phyloP scores from a whole-genome alignment of 53 echinoderm and acorn worm species.

The Holothuria scabra region DNA sequence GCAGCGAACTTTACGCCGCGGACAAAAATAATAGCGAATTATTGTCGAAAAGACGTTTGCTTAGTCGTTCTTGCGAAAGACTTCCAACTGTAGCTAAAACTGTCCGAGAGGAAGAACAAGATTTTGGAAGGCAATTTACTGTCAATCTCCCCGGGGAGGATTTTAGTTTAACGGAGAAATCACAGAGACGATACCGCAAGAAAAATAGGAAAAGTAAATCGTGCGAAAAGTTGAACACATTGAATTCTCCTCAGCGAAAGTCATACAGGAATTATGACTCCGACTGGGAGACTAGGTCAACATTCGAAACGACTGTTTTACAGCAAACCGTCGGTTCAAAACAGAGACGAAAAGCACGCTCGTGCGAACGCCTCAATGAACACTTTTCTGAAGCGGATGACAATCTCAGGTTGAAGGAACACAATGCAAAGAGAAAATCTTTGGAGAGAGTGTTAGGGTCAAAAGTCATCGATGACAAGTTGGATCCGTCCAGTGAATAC shows the following conservation, averaged over 20 bases:
- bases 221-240: slow-evolving; percentile 26
- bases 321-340: slow-evolving; percentile 4
- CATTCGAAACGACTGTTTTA: slow-evolving; percentile 24
- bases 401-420: slow-evolving; percentile 7
- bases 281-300: slow-evolving; percentile 31
- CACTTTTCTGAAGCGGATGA: neutral
- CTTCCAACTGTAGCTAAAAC: neutral
- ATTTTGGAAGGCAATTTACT: slow-evolving; percentile 29
- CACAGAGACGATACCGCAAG: slow-evolving; percentile 36
- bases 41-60: slow-evolving; percentile 13
- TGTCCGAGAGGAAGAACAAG: neutral
- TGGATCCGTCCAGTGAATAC: neutral
- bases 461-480: neutral
- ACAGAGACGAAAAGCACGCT: slow-evolving; percentile 29
- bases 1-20: slow-evolving; percentile 10
- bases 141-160: neutral
- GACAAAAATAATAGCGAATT: neutral
- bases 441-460: slow-evolving; percentile 15
- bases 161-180: slow-evolving; percentile 7
- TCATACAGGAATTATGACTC: slow-evolving; percentile 43
- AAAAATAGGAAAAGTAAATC: slow-evolving; percentile 37
- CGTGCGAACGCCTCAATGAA: slow-evolving; percentile 34
- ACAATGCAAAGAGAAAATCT: slow-evolving; percentile 4
- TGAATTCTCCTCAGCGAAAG: slow-evolving; percentile 33
- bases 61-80: slow-evolving; percentile 37